A percentile compares a stretch with the other conserved stretches of the same genome.
phyloP scores from a whole-genome alignment of 1,140 invertebrate species.

The Drosophila bipectinata region DNA sequence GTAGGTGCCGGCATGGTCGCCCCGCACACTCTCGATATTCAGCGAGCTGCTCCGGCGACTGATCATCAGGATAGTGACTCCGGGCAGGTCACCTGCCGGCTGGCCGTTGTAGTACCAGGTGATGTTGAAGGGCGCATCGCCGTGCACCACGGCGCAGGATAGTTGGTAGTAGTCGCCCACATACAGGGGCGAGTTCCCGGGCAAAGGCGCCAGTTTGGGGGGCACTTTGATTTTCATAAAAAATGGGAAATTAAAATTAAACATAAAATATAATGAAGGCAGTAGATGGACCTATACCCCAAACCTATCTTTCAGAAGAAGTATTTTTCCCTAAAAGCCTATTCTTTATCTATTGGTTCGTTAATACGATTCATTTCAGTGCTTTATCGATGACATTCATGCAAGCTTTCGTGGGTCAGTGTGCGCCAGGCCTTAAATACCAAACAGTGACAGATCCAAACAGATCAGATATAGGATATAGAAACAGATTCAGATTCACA shows the following conservation, averaged over 20 bases:
- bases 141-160: conserved; percentile 91
- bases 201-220: conserved; percentile 88
- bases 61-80: conserved; percentile 83
- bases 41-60: conserved; percentile 88
- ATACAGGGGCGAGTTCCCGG: conserved; percentile 90
- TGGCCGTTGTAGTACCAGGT: conserved; percentile 91
- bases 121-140: conserved; percentile 91
- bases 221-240: conserved; percentile 85
- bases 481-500: conserved; percentile 8
- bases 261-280: conserved; percentile 16
- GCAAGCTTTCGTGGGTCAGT: conserved; percentile 39
- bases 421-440: conserved; percentile 36
- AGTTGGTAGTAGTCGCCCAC: conserved; percentile 91
- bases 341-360: neutral
- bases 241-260: conserved; percentile 26
- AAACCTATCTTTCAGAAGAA: neutral
- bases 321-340: neutral
- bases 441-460: conserved; percentile 21
- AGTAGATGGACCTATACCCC: neutral
- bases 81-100: conserved; percentile 68
- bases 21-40: conserved; percentile 89
- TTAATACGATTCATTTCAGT: conserved; percentile 3
- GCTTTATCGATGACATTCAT: conserved; percentile 34
- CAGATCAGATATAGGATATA: conserved; percentile 11
- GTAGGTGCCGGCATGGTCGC: conserved; percentile 88